Evolutionary conservation across 2,888 invertebrate species (phyloP).

Genomic region (Acronicta alni): DNA sequence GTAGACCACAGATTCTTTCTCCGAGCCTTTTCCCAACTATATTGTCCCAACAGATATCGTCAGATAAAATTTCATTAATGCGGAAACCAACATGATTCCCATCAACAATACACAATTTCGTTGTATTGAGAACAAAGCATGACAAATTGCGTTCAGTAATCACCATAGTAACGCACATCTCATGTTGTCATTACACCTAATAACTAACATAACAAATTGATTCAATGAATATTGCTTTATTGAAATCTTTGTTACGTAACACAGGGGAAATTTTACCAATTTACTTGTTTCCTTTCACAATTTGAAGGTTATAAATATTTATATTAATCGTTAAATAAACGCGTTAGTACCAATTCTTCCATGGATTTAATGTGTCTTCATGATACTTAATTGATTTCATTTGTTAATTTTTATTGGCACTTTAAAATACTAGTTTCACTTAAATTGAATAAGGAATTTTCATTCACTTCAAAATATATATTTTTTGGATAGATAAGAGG

Average conservation of each 20-base stretch:
- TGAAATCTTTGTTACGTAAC: conserved; percentile 48
- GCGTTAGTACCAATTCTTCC: conserved; percentile 12
- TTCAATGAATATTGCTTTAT: conserved; percentile 28
- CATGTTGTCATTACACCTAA: conserved; percentile 33
- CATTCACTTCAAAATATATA: too few relatives aligned
- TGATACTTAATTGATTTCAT: not conserved
- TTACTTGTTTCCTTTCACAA: conserved; percentile 40
- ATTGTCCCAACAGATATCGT: too few relatives aligned
- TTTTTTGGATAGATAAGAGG: too few relatives aligned
- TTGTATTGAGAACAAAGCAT: conserved; percentile 12
- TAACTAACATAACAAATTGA: conserved; percentile 48
- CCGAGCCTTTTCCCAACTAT: too few relatives aligned
- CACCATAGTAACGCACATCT: conserved; percentile 32
- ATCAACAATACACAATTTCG: conserved; percentile 10
- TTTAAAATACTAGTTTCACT: too few relatives aligned
- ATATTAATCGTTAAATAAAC: conserved; percentile 25
- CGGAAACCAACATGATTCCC: not conserved
- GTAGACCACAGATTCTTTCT: too few relatives aligned
- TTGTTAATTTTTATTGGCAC: too few relatives aligned
- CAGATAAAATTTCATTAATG: too few relatives aligned
- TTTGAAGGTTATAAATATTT: conserved; percentile 29
- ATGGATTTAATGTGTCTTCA: conserved; percentile 6
- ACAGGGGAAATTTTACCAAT: conserved; percentile 40
- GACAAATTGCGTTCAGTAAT: conserved; percentile 26
- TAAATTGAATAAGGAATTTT: too few relatives aligned